Evolutionary conservation across 2,797 vertebrate species (phyloP), one percentile per base, ranked within the genome.

Genomic region (Myripristis jacobus): DNA sequence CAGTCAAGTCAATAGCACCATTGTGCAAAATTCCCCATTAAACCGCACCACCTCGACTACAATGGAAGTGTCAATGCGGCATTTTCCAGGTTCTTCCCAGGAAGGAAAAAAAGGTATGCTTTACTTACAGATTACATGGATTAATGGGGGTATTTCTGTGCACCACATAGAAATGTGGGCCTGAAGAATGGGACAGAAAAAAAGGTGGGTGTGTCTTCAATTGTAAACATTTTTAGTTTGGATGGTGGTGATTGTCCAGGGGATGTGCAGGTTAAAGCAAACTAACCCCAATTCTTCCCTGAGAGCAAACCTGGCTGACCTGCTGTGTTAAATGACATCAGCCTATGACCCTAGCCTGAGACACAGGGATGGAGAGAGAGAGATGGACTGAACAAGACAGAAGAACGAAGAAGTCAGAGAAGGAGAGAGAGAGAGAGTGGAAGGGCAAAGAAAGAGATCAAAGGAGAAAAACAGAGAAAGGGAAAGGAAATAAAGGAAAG

Each of bases 11-110:
- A 85, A 82, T 80, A 75, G 82, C 21, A 11, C 82, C 74, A 88
- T 85, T 89, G 88, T 87, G 79, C 57, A 83, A 82, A 88, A 84
- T 70, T 82, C 59, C 46, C 75, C 77, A 88, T 91, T 91, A 91
- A 82, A 87, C 70, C n/a, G 29, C 27, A 71, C 73, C 73, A 82
- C 85, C 75, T 81, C 71, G 51, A 77, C 65, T 61, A 91, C 86
- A 91, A 92, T 88, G 73, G 68, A 78, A 67, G 70, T 80, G 84
- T 83, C 72, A 81, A 66, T 44, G 79, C 16, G 24, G 78, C 69
- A 77, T 69, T 78, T 81, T 82, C 41, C 57, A 52, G 31, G 65
- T 44, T 70, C 70, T 70, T 77, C 46, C 25, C 2, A 36, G 46
- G 8, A 50, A 53, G 51, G 59, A 62, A 21, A 54, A 44, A 67